Evolutionary conservation across 1,140 invertebrate genomes (phyloP), one percentile per base, ranked within the genome.

Genomic region (Onthophagus taurus): DNA sequence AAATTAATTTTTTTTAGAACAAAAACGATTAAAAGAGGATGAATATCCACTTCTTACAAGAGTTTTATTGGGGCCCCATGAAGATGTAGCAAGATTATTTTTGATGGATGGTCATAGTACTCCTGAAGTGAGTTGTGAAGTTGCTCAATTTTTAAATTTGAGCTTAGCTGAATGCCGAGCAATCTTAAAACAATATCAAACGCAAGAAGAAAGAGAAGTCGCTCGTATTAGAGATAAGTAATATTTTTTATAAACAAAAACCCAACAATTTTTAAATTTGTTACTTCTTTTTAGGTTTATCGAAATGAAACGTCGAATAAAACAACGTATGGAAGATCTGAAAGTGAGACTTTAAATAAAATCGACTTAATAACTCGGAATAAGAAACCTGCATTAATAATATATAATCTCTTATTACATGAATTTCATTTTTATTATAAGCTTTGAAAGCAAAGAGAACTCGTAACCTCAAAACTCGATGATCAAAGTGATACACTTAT

Each of bases 91-190:
- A 12, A 80, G 81, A 57, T 65, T 91, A 21, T 89, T 85, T 64
- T 66, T 91, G 39, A 84, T 88, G 61, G 86, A 90, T 60, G 74
- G 78, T 50, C 69, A 78, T 17, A 77, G 72, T 33, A 82, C 82
- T 19, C 74, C 76, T 44, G 81, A 86, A 68, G 82, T 85, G 41
- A 83, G 79, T 54, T 69, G 71, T 49, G 82, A 85, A 66, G 84
- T 91, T 42, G 86, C 87, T 48, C 85, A 89, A 60, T 87, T 86
- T 69, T 68, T 91, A 33, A 85, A 88, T 66, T 67, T 91, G 31
- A 84, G 83, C 38, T 59, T 84, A 48, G 76, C 78, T 24, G 86
- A 89, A 54, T 83, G 86, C 55, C 72, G 77, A 30, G 82, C 83
- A 34, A 87, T 91, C 60, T 59, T 90, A 26, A 75, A 79, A 48